Evolutionary conservation across 2,797 vertebrate genomes (phyloP).

Genomic region (Apogon talboti): DNA sequence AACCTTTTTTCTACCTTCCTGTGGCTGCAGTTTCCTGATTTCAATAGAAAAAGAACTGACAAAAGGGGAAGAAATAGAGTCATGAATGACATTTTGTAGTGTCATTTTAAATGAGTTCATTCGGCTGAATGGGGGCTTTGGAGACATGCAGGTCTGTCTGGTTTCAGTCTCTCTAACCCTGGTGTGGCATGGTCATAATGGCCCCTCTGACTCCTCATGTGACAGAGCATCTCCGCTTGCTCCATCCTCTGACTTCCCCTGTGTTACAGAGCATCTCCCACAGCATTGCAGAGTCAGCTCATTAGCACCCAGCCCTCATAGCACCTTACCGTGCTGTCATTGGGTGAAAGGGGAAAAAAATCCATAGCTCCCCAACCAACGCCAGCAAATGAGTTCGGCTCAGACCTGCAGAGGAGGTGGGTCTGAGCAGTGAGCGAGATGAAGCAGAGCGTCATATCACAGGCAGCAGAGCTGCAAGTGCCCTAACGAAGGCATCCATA

Average conservation of each 20-base stretch:
- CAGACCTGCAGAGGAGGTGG: conserved; percentile 82
- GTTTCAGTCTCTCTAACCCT: conserved; percentile 46
- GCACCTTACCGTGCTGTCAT: conserved; percentile 93
- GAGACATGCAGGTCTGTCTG: conserved; percentile 34
- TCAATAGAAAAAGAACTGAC: conserved; percentile 37
- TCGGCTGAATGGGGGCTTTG: conserved; percentile 33
- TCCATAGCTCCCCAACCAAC: conserved; percentile 90
- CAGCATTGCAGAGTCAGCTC: conserved; percentile 97
- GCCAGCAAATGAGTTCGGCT: conserved; percentile 83
- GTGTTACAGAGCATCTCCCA: conserved; percentile 87
- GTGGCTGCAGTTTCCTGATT: conserved; percentile 36
- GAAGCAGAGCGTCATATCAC: conserved; percentile 70
- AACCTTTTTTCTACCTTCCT: conserved; percentile 7
- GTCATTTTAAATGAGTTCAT: conserved; percentile 45
- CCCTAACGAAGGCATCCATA: conserved; percentile 75
- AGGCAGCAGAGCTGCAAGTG: conserved; percentile 64
- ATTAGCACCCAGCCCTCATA: conserved; percentile 99
- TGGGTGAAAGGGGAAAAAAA: conserved; percentile 87
- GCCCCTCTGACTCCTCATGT: conserved; percentile 63
- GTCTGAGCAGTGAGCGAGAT: conserved; percentile 65
- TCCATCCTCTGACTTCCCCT: conserved; percentile 79
- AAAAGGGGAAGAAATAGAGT: conserved; percentile 30
- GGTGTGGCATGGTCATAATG: conserved; percentile 62
- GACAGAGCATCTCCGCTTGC: conserved; percentile 68
- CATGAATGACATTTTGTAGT: conserved; percentile 36